Evolutionary conservation across 2,113 vertebrate species (phyloP), one percentile per base, ranked within the genome.

Genomic region (Anseranas semipalmata): DNA sequence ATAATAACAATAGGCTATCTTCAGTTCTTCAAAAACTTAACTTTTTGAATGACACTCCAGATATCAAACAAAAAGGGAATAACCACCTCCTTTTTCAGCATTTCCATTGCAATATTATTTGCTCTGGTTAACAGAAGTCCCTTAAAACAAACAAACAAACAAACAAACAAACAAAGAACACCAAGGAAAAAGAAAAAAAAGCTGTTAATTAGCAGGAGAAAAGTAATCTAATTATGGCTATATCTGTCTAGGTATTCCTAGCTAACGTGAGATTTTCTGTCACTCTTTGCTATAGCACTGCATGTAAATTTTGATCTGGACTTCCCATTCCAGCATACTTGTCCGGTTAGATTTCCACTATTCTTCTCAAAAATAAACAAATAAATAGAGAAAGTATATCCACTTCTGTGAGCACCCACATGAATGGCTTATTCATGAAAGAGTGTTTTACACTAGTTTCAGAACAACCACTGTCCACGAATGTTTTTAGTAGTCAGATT

Each of bases 1-100:
- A n/a, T n/a, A n/a, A 62, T 12, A 58, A 58, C 85, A 91, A 12
- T 1, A 70, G 7, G 19, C 13, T 46, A 5, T 46, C 66, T 93
- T 81, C 37, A 66, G 10, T 60, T 85, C 52, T 84, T 93, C 1
- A 52, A 68, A 73, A 87, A 52, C 3, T 20, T 83, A 82, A 60
- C 25, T 60, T 89, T 90, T 87, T 58, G 33, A 88, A 89, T 63
- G 19, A 94, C 30, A 72, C 60, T 89, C 48, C 65, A 95, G 77
- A 96, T 96, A 95, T 87, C 79, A 96, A 97, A 95, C 21, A 19
- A 87, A 95, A 97, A 84, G 4, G 9, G 3, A 92, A 89, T 75
- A 93, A 82, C 25, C 10, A 37, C 45, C 66, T 95, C 45, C 66
- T 83, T 92, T 88, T 67, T 92, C 87, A 96, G 72, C 87, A 97